Base-by-base conservation (phyloP, 2,797 vertebrate species). In the Morus bassanus region DNA sequence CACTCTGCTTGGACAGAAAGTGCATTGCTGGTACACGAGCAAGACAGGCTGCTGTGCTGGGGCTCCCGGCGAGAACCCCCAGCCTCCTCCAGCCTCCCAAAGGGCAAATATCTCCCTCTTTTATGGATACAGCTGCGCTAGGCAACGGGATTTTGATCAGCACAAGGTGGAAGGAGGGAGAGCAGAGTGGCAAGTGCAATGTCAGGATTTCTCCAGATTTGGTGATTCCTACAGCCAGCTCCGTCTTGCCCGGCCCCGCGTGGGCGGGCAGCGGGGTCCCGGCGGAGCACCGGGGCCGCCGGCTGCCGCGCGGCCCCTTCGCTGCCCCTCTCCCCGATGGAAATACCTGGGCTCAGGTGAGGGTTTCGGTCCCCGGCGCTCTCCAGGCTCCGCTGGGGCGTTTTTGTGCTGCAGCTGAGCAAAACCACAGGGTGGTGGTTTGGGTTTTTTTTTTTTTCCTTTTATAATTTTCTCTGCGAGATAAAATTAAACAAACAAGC, bases 401-500 rank as follows among this genome's bases (percentile, higher is more conserved):
- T 33, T 70, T 92, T 94, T 91, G 35, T 91, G 92, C 93, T 92
- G 94, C 95, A 93, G 95, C 88, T 94, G 88, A 96, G 90, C 82
- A 78, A 96, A 96, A 92, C 86, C 76, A 91, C 91, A 67, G 88
- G 31, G 90, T 76, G 93, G 85, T 95, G 91, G 65, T 89, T 80
- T 37, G 31, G 4, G 5, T 27, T 45, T 59, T 60, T 63, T 76
- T 67, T 72, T 77, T 91, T 75, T 68, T 8, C 73, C 45, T 93
- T 95, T 90, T 94, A 84, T 97, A 95, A 96, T 95, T 96, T 96
- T 87, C 91, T 89, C 88, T 18, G 74, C 4, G 33, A 95, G 93
- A 96, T 82, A 95, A 97, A 95, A 94, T 96, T 94, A 97, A 95
- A 96, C 92, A 95, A 93, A 95, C 91, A 90, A 96, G 81, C 86